phyloP scores from a whole-genome alignment of 2,797 vertebrate genomes.

The Macroramphosus scolopax region DNA sequence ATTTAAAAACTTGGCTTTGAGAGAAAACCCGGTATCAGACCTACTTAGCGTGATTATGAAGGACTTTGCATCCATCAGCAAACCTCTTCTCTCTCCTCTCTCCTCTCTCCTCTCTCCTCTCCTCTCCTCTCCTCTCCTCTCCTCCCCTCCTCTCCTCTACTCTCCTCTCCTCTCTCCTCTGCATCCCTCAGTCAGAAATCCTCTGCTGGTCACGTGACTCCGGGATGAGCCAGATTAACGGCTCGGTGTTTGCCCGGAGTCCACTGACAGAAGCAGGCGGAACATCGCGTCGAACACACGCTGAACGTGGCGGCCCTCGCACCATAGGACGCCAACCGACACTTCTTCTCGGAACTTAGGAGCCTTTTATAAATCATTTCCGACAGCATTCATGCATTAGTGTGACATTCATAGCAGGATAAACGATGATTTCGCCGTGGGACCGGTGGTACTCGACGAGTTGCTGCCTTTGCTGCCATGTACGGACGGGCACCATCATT shows the following conservation, averaged over 20 bases:
- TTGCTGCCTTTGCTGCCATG: slow-evolving; percentile 93
- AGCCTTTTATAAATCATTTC: too few species aligned
- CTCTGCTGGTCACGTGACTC: slow-evolving; percentile 71
- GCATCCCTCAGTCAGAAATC: slow-evolving; percentile 8
- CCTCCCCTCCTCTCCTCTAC: too few species aligned
- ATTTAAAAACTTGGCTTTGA: too few species aligned
- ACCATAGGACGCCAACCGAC: not conserved
- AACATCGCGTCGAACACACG: slow-evolving; percentile 12
- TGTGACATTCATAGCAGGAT: slow-evolving; percentile 5
- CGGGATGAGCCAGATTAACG: slow-evolving; percentile 68
- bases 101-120: too few species aligned
- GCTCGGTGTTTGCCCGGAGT: slow-evolving; percentile 13
- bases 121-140: too few species aligned
- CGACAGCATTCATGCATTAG: too few species aligned
- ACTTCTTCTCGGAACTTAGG: too few species aligned
- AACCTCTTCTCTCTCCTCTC: too few species aligned
- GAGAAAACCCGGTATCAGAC: too few species aligned
- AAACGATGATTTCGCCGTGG: slow-evolving; percentile 81
- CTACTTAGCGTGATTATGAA: too few species aligned
- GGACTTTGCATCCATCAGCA: too few species aligned
- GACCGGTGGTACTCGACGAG: slow-evolving; percentile 87
- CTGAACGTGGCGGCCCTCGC: slow-evolving; percentile 46
- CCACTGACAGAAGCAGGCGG: slow-evolving; percentile 36
- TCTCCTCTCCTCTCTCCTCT: too few species aligned
- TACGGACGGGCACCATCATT: slow-evolving; percentile 92